Evolutionary conservation across 2,888 invertebrate species (phyloP), one percentile per base, ranked within the genome.

Genomic region (Eupeodes latifasciatus): DNA sequence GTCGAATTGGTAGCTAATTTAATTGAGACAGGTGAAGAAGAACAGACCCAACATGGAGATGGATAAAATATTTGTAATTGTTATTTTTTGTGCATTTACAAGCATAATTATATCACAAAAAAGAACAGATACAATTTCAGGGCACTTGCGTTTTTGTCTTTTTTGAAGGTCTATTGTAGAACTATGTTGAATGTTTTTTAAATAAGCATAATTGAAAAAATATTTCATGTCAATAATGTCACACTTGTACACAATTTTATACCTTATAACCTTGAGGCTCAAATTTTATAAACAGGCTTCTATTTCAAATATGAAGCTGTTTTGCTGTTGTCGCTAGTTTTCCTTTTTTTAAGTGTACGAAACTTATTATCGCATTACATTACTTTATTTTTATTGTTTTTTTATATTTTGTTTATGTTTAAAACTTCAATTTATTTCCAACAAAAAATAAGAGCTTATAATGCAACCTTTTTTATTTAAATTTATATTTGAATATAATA

Each of bases 21-120:
- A 14, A 85, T 91, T 67, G 89, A 90, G 40, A 90, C 89, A 75
- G 90, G 84, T 9, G 91, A 92, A 80, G 92, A 91, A 79, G 92
- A 93, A 77, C 91, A 92, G 83, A 92, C 92, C 7, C 92, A 92
- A 79, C 92, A 92, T 72, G 91, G 92, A 1, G 91, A 91, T 84
- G 90, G 90, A 61, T 92, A 91, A 72, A 59, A 11, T 19, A 49
- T 10, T 36, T 14, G n/a, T 11, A 4, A 36, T 27, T 27, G 27
- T 27, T 27, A 27, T 16, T 19, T 71, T 19, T 9, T 3, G 14
- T 57, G 71, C 44, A 69, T 71, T 59, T 72, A 9, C 10, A 16
- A 11, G 12, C 3, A 10, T 64, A 49, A 2, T 7, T 34, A 19
- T 16, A 40, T 72, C 72, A 59, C 59, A 59, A 57, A 72, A 14